A percentile compares a stretch with the other conserved stretches of the same genome.
These are phyloP conservation scores for Zaprionus ghesquierei DNA, from an alignment of 1,140 invertebrate genomes.

Conservation along the genomic window DNA sequence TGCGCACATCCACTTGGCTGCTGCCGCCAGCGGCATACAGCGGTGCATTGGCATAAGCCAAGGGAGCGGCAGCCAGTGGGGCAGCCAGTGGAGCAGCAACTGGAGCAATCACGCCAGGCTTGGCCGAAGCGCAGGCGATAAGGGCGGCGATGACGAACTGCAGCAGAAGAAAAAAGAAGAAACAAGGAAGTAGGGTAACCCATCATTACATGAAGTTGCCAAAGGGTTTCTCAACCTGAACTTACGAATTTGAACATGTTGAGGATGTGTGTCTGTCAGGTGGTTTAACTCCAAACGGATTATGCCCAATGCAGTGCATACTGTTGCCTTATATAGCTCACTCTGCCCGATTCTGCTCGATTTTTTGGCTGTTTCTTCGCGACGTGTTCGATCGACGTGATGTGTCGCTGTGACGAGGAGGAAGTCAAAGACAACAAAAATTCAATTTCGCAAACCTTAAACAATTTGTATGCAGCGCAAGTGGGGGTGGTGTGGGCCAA, in stretches of 20 bases:
- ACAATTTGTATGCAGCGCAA: slow-evolving; percentile 64
- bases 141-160: slow-evolving; percentile 65
- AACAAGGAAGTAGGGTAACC: background rate
- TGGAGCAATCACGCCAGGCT: slow-evolving; percentile 68
- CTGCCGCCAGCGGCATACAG: slow-evolving; percentile 75
- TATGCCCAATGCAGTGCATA: slow-evolving; percentile 34
- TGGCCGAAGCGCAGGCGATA: slow-evolving; percentile 65
- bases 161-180: background rate
- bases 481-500: background rate
- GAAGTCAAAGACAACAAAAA: slow-evolving; percentile 6
- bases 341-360: slow-evolving; percentile 48
- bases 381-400: slow-evolving; percentile 56
- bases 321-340: slow-evolving; percentile 59
- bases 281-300: slow-evolving; percentile 51
- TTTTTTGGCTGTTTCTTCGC: slow-evolving; percentile 52
- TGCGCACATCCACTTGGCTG: slow-evolving; percentile 73
- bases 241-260: slow-evolving; percentile 82
- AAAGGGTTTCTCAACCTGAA: background rate
- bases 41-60: slow-evolving; percentile 79
- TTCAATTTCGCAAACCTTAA: slow-evolving; percentile 51
- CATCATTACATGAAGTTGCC: too few relatives aligned
- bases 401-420: slow-evolving; percentile 6
- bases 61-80: slow-evolving; percentile 48
- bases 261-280: slow-evolving; percentile 22
- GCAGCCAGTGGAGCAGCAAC: slow-evolving; percentile 67